These are phyloP conservation scores for human (Homo sapiens) DNA, from an alignment of 2,113 vertebrate genomes.

Conservation along the genomic window DNA sequence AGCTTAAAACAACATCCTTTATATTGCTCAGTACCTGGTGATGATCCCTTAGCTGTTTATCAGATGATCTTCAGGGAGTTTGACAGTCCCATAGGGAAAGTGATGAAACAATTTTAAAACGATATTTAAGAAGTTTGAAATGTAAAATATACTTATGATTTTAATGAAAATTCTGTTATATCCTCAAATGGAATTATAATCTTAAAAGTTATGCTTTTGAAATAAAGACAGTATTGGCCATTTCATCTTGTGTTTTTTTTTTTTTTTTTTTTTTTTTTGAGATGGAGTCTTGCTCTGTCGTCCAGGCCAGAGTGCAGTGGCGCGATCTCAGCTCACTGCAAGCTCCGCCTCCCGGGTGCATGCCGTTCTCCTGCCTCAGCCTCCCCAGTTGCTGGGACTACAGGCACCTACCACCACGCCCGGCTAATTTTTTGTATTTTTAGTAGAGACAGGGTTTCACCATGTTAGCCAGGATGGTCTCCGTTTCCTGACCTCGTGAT, in stretches of 20 bases:
- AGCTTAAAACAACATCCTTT: neutral
- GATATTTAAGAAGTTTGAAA: neutral
- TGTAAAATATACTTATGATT: neutral
- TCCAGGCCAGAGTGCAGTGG: no score
- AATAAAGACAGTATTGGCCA: neutral
- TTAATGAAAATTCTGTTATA: neutral
- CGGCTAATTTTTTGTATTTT: no score
- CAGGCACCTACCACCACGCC: no score
- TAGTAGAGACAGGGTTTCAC: no score
- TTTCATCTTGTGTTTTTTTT: neutral
- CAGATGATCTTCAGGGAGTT: neutral
- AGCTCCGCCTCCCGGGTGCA: no score
- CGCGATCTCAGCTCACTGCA: no score
- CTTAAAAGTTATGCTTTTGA: slow-evolving; percentile 25
- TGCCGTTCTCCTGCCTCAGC: no score
- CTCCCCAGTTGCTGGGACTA: no score
- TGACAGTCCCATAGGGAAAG: neutral
- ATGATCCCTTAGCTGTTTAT: neutral
- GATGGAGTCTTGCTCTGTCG: no score
- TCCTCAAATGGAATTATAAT: neutral
- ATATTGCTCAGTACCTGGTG: neutral
- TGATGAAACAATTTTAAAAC: neutral
- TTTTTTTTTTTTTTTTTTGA: no score
- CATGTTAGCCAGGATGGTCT: no score
- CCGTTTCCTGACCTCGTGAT: no score